Evolutionary conservation across 2,888 invertebrate genomes (phyloP), one percentile per base, ranked within the genome.

Genomic region (Drosophila gaucha): DNA sequence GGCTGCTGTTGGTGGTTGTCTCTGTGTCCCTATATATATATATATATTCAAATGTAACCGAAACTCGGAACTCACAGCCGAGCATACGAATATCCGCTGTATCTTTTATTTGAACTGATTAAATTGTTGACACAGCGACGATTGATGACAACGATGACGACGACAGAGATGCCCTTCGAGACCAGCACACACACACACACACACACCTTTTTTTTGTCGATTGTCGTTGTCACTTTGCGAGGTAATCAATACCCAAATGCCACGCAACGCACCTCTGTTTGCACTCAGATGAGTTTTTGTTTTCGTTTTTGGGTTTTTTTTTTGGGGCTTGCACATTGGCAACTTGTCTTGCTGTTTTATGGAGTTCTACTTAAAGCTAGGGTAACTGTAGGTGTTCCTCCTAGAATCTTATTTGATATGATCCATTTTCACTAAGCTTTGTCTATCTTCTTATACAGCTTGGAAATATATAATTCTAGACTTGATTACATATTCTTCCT

Each of bases 51-150:
- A 80, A 85, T 82, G 84, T 62, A 79, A 76, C 67, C 59, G 66
- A 78, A 67, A 55, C 71, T 63, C n/a, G 35, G 44, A 26, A 35
- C 43, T 57, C 52, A 38, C 46, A 46, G 67, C 30, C 24, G 36
- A 10, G 20, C 49, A 2, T 31, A 18, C 49, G 36, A 46, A 47
- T 70, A 59, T 44, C 59, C 59, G 60, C 54, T 75, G 73, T 67
- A 54, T 64, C 64, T 63, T 63, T 55, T 87, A 75, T 82, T 82
- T 87, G 88, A 87, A 75, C 82, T 82, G 82, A 82, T 82, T 82
- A 82, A 85, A 79, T 56, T 82, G 72, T 83, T 83, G 83, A 86
- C 80, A 78, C 76, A 85, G 63, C 67, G 49, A 59, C 64, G 75
- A 78, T 76, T 66, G 69, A 52, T 76, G 60, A 72, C 58, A 30